Evolutionary conservation across 2,888 invertebrate species (phyloP).

Genomic region (Eledona agricola): DNA sequence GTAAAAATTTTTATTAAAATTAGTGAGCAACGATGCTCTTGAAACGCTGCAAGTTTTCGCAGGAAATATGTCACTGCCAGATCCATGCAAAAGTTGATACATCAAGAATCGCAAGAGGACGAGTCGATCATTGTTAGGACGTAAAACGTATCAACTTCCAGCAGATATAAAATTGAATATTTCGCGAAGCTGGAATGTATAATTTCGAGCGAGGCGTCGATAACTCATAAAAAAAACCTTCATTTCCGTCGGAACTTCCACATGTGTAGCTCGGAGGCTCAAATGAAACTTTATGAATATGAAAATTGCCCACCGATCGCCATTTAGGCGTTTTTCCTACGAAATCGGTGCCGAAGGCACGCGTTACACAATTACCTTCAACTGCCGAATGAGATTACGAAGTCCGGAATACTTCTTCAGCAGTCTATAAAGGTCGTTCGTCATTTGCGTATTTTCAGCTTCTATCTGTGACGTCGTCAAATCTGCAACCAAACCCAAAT

Average conservation of each 20-base stretch:
- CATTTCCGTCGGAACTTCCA: conserved; percentile 13
- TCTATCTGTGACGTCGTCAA: conserved; percentile 94
- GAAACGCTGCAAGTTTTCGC: background rate
- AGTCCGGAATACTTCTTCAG: conserved; percentile 92
- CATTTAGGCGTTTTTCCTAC: too few relatives aligned
- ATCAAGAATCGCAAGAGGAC: background rate
- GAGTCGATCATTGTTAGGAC: conserved; percentile 12
- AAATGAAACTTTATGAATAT: conserved; percentile 27
- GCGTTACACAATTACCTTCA: conserved; percentile 80
- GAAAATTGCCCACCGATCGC: too few relatives aligned
- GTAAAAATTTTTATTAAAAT: too few relatives aligned
- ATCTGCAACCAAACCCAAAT: conserved; percentile 69
- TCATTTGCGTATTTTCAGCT: conserved; percentile 92
- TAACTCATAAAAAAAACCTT: conserved; percentile 12
- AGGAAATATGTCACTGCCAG: conserved; percentile 1
- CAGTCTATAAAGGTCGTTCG: conserved; percentile 90
- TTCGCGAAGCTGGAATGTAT: too few relatives aligned
- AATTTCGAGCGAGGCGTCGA: too few relatives aligned
- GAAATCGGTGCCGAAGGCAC: too few relatives aligned
- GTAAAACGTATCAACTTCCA: conserved; percentile 2
- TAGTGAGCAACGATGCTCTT: too few relatives aligned
- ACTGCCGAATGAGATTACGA: conserved; percentile 84
- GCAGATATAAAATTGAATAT: background rate
- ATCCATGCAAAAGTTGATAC: conserved; percentile 1
- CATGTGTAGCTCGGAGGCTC: conserved; percentile 8